These are phyloP conservation scores for Gymnoscelis rufifasciata DNA, from an alignment of 2,888 invertebrate genomes.

Conservation along the genomic window DNA sequence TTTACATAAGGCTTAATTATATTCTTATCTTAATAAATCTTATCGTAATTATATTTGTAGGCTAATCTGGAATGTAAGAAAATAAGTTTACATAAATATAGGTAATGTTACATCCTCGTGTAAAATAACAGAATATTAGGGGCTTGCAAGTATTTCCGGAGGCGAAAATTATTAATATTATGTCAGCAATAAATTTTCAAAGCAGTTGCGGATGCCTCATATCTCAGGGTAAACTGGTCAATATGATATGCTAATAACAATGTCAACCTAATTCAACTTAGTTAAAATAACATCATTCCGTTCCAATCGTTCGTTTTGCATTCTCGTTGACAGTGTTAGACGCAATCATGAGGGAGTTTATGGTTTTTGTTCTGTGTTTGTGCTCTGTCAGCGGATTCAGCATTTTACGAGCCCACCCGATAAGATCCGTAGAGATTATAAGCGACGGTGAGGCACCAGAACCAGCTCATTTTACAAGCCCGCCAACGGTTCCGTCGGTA, in stretches of 20 bases:
- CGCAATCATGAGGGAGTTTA: constrained; percentile 24
- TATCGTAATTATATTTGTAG: too few relatives aligned
- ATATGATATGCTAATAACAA: constrained; percentile 42
- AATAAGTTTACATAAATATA: too few relatives aligned
- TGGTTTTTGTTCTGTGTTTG: constrained; percentile 15
- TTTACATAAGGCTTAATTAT: too few relatives aligned
- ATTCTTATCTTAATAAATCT: too few relatives aligned
- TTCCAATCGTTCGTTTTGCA: constrained; percentile 24
- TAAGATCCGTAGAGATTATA: background rate
- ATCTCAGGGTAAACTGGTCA: constrained; percentile 52
- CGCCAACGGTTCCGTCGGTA: background rate
- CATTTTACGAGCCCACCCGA: constrained; percentile 11
- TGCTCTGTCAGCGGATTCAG: constrained; percentile 24
- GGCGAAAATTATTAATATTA: constrained; percentile 11
- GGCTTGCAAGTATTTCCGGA: background rate
- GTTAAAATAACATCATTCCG: constrained; percentile 27
- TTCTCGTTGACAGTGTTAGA: constrained; percentile 15
- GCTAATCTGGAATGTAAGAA: too few relatives aligned
- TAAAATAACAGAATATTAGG: too few relatives aligned
- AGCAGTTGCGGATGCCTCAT: constrained; percentile 25
- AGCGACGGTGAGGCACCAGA: background rate
- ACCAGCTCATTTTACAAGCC: constrained; percentile 1
- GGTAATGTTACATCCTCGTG: too few relatives aligned
- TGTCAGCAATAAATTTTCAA: constrained; percentile 12
- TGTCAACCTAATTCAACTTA: constrained; percentile 29